A percentile compares a stretch with the other conserved stretches of the same genome.
phyloP scores from a whole-genome alignment of 2,888 invertebrate species.

The Coenonympha arcania region DNA sequence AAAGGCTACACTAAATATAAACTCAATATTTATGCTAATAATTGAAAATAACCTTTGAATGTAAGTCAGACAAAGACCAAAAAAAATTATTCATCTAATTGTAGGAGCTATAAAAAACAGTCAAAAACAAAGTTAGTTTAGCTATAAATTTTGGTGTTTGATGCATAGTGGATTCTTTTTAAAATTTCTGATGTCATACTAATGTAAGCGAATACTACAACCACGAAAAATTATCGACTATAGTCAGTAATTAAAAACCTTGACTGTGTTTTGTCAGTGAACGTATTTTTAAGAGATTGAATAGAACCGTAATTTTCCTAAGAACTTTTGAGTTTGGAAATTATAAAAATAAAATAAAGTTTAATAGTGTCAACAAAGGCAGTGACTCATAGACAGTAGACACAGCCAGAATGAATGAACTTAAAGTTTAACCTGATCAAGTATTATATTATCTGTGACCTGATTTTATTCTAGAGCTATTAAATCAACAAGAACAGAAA shows the following conservation, averaged over 20 bases:
- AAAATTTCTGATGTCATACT: slow-evolving; percentile 65
- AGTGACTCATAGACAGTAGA: slow-evolving; percentile 28
- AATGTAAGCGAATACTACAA: slow-evolving; percentile 48
- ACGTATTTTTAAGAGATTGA: background rate
- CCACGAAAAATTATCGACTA: slow-evolving; percentile 33
- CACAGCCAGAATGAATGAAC: slow-evolving; percentile 24
- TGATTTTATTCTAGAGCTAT: slow-evolving; percentile 11
- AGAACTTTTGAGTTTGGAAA: slow-evolving; percentile 24
- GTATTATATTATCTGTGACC: too few relatives aligned
- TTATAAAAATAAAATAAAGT: slow-evolving; percentile 11
- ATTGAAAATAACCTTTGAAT: too few relatives aligned
- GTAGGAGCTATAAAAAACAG: too few relatives aligned
- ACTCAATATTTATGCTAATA: too few relatives aligned
- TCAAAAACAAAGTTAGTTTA: too few relatives aligned
- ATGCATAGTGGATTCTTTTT: slow-evolving; percentile 61
- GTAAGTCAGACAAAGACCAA: too few relatives aligned
- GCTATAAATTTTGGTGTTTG: too few relatives aligned
- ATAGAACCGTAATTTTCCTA: too few relatives aligned
- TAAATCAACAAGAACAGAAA: slow-evolving; percentile 35
- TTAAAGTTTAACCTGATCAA: slow-evolving; percentile 8
- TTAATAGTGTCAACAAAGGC: slow-evolving; percentile 54
- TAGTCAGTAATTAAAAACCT: background rate
- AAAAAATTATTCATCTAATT: too few relatives aligned
- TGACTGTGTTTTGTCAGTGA: background rate
- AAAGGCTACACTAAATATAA: too few relatives aligned